phyloP scores from a whole-genome alignment of 2,888 invertebrate genomes.

The Aphidoletes aphidimyza region DNA sequence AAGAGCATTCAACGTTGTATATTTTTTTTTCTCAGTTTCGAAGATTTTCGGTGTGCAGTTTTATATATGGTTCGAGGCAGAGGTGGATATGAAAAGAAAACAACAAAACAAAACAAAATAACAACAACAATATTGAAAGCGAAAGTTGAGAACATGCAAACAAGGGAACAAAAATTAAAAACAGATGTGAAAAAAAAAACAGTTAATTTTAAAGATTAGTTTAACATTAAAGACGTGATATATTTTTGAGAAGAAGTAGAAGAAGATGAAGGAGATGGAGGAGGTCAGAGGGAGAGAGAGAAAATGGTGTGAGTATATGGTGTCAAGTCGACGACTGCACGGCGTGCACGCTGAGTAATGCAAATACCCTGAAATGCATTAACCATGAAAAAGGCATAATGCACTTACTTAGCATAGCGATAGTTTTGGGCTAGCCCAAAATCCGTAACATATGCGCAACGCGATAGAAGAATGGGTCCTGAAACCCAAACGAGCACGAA shows the following conservation, averaged over 20 bases:
- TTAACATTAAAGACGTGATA: slow-evolving; percentile 28
- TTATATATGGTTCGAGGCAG: no score
- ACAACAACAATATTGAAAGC: no score
- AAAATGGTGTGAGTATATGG: background rate
- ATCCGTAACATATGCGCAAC: background rate
- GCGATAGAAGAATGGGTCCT: background rate
- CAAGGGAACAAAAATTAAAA: background rate
- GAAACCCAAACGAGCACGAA: background rate
- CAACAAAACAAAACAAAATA: no score
- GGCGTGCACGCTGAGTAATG: slow-evolving; percentile 16
- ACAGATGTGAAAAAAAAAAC: slow-evolving; percentile 45
- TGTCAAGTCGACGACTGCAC: background rate
- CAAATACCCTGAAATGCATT: slow-evolving; percentile 30
- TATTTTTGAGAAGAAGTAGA: background rate
- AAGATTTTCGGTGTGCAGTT: background rate
- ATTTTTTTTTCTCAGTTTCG: background rate
- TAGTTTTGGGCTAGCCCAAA: background rate
- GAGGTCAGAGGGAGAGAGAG: background rate
- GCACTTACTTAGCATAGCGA: slow-evolving; percentile 8
- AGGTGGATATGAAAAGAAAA: slow-evolving; percentile 9
- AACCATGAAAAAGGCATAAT: slow-evolving; percentile 18
- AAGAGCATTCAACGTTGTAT: background rate
- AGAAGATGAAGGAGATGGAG: background rate
- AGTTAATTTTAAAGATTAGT: slow-evolving; percentile 1
- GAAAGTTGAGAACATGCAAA: slow-evolving; percentile 6